Conservation (phyloP, 2,797 vertebrate genomes). For the Monodelphis domestica region DNA sequence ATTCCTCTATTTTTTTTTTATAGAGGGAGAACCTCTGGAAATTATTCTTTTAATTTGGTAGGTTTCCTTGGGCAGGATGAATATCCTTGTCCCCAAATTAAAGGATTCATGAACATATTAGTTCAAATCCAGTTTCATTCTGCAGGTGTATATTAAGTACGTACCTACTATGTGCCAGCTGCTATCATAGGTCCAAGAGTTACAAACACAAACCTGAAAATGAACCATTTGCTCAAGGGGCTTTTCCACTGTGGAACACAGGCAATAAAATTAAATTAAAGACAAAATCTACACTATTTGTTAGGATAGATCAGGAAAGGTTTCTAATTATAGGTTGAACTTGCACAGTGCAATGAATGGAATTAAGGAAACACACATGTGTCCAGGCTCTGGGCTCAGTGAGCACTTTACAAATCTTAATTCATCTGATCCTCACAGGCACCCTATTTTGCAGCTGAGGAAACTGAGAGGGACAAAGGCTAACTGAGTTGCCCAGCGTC, state of each 20-base stretch:
- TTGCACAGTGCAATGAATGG: background rate
- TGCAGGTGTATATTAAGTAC: background rate
- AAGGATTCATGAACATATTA: background rate
- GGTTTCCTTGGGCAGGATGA: background rate
- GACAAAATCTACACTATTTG: background rate
- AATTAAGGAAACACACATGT: background rate
- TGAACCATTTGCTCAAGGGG: background rate
- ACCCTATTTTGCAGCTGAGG: background rate
- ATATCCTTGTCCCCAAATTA: background rate
- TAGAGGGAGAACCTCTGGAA: background rate
- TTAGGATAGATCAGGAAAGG: background rate
- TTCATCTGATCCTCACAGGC: background rate
- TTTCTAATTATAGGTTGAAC: background rate
- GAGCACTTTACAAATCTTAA: background rate
- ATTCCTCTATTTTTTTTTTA: background rate
- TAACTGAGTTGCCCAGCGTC: background rate
- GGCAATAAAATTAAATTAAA: background rate
- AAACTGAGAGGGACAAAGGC: background rate
- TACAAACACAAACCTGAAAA: background rate
- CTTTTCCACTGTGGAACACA: background rate
- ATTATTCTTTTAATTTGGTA: background rate
- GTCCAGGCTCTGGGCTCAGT: background rate
- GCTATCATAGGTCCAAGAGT: background rate
- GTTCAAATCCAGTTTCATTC: background rate
- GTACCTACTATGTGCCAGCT: background rate